Conservation (phyloP, 2,888 invertebrate genomes). For the Oligia strigilis region DNA sequence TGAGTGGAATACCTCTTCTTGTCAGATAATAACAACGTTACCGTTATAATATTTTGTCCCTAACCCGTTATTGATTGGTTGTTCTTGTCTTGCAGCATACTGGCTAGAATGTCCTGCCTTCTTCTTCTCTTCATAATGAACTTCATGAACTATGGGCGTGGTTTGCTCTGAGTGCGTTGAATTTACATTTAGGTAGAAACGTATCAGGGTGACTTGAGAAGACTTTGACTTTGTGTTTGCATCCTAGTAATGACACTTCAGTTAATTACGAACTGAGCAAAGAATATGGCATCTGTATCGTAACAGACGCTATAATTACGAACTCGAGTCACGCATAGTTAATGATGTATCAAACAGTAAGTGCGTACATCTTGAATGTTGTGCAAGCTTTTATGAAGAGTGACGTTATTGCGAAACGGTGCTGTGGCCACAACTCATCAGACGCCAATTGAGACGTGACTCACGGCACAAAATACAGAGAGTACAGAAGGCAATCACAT, state of each 20-base stretch:
- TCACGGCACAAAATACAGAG: conserved; percentile 23
- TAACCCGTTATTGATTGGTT: background rate
- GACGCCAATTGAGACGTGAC: conserved; percentile 46
- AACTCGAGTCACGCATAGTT: conserved; percentile 10
- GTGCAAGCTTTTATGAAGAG: conserved; percentile 37
- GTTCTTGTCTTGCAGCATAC: background rate
- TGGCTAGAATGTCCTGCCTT: background rate
- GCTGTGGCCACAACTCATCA: conserved; percentile 16
- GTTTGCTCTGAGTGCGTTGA: too few species aligned
- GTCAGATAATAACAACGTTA: background rate
- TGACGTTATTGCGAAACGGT: conserved; percentile 46
- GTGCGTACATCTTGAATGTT: conserved; percentile 37
- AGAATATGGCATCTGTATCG: background rate
- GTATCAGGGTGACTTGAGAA: background rate
- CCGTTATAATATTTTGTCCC: background rate
- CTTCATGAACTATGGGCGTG: background rate
- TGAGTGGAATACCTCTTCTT: too few species aligned
- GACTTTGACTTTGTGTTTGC: too few species aligned
- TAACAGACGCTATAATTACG: conserved; percentile 10
- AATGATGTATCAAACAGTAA: conserved; percentile 32
- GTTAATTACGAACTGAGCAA: background rate
- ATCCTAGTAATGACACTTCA: background rate
- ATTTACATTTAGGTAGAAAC: background rate
- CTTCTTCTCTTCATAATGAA: background rate
- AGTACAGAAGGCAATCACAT: too few species aligned